phyloP scores from a whole-genome alignment of 2,888 invertebrate species.

The Lasioglossum figueresi region DNA sequence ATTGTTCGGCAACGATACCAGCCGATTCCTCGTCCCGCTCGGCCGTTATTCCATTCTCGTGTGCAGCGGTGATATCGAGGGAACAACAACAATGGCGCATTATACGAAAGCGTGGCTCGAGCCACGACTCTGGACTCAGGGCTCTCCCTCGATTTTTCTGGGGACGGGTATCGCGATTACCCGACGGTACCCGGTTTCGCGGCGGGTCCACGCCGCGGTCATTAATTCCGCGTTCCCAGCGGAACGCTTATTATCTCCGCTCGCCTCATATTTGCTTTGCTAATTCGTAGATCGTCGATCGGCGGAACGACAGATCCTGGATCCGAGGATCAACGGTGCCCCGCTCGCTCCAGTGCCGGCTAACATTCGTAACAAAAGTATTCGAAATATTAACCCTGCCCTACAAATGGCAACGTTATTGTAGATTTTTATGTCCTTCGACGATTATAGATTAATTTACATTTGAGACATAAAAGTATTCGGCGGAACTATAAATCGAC shows the following conservation, averaged over 20 bases:
- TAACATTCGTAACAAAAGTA: neutral
- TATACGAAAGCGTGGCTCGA: conserved; percentile 56
- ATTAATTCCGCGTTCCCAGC: conserved; percentile 47
- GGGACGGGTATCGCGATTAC: conserved; percentile 48
- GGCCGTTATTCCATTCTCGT: conserved; percentile 43
- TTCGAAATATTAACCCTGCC: neutral
- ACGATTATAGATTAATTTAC: too few species aligned
- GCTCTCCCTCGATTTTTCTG: conserved; percentile 29
- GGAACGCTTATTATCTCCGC: conserved; percentile 49
- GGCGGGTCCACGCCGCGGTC: conserved; percentile 26
- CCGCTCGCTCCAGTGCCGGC: neutral
- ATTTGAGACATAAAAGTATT: too few species aligned
- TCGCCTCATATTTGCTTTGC: conserved; percentile 41
- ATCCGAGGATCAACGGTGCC: neutral
- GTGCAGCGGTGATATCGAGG: conserved; percentile 37
- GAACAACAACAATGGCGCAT: conserved; percentile 61
- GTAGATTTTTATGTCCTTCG: neutral
- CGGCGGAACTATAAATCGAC: too few species aligned
- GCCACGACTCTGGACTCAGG: conserved; percentile 25
- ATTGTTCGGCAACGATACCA: conserved; percentile 53
- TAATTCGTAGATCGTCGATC: conserved; percentile 41
- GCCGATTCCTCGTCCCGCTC: conserved; percentile 23
- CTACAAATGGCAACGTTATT: neutral
- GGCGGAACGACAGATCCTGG: neutral
- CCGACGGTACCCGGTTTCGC: conserved; percentile 28